Percentiles rank a stretch among this genome's conserved stretches.
Evolutionary conservation across 2,888 invertebrate species (phyloP).

Genomic region (Troides aeacus): DNA sequence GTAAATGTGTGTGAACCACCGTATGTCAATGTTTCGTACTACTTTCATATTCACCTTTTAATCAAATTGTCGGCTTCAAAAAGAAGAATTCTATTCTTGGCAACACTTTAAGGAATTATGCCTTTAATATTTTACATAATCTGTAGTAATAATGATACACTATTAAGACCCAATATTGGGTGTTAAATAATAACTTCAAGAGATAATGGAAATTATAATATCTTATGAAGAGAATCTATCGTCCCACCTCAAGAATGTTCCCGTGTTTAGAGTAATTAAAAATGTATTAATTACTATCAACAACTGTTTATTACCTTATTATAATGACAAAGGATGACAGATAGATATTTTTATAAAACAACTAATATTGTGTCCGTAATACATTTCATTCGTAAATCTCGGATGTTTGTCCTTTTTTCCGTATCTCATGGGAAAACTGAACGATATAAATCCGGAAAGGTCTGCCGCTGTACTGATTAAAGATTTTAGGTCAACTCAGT

Average conservation of each 20-base stretch:
- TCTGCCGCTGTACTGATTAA: background rate
- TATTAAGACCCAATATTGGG: too few relatives aligned
- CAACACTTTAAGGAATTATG: background rate
- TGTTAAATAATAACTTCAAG: too few relatives aligned
- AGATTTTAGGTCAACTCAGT: background rate
- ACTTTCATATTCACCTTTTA: constrained; percentile 5
- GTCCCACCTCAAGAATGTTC: too few relatives aligned
- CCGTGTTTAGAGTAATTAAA: too few relatives aligned
- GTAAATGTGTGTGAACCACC: constrained; percentile 12
- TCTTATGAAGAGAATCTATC: too few relatives aligned
- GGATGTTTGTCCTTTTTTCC: background rate
- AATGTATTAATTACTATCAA: too few relatives aligned
- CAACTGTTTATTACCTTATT: too few relatives aligned
- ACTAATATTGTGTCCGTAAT: background rate
- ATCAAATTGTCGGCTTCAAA: background rate
- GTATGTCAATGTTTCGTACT: constrained; percentile 12
- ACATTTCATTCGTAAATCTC: background rate
- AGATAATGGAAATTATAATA: too few relatives aligned
- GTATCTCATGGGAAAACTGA: background rate
- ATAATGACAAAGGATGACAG: too few relatives aligned
- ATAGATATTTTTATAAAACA: background rate
- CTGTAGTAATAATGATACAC: background rate
- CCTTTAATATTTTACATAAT: background rate
- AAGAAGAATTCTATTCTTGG: background rate
- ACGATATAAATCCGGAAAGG: background rate